Evolutionary conservation across 2,888 invertebrate species (phyloP), one percentile per base, ranked within the genome.

Genomic region (Tinea trinotella): DNA sequence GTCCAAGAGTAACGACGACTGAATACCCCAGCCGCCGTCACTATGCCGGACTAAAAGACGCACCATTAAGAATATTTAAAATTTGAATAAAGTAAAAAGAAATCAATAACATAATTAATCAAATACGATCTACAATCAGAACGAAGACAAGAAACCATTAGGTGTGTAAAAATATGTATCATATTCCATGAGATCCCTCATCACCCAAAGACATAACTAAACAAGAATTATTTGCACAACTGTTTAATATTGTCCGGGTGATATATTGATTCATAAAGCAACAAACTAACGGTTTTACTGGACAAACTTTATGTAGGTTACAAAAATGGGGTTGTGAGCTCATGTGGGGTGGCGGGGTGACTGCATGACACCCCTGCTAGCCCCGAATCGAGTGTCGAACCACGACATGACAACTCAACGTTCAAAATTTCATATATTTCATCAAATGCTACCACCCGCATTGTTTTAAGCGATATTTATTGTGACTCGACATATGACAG

Each of bases 221-320:
- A 49, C 22, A 49, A 46, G 3, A 18, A 48, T 17, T 50, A 83
- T 84, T 84, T 85, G 85, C 82, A 81, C 83, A 85, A 84, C 83
- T 84, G 83, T 74, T 71, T 71, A 60, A 82, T 84, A 84, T 81
- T 84, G 83, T 74, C 71, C 71, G 60, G 60, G 60, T 68, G 66
- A 56, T 34, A 44, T 59, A 76, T 80, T 77, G 74, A 77, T 78
- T 72, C 66, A 70, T 64, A 66, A 76, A 79, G 72, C 74, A 74
- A 76, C 74, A 79, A n/a, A 52, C 48, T 57, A 82, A 83, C 83
- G 81, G 81, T 79, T 79, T 74, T 72, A 74, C 78, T 75, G 77
- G 80, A 74, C 82, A 70, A 64, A 65, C 63, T 60, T n/a, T 74
- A 74, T 76, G 71, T 80, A 78, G 76, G 80, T 79, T 22, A 71